phyloP scores from a whole-genome alignment of 2,797 vertebrate genomes.

The Scyliorhinus canicula region DNA sequence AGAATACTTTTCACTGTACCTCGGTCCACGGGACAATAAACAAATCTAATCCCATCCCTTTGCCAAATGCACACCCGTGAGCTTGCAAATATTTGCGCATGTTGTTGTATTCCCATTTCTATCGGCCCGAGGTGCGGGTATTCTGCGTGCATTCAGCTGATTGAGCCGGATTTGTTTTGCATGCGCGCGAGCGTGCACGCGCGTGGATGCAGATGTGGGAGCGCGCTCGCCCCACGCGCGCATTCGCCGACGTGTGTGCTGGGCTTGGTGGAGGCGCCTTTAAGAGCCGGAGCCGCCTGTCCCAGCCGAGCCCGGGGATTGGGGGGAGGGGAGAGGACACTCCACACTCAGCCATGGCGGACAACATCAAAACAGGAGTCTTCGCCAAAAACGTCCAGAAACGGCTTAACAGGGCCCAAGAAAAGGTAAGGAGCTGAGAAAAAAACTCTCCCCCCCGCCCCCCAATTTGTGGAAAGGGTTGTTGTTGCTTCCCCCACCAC shows the following conservation, averaged over 20 bases:
- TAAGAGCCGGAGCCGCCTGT: not conserved
- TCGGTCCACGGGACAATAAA: too few relatives aligned
- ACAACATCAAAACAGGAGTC: constrained; percentile 83
- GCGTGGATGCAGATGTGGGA: not conserved
- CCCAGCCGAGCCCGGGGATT: not conserved
- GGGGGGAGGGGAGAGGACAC: too few relatives aligned
- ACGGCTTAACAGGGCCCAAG: constrained; percentile 81
- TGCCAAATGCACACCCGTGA: not conserved
- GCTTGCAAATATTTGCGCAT: not conserved
- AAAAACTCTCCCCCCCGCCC: too few relatives aligned
- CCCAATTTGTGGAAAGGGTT: not conserved
- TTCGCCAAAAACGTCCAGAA: constrained; percentile 97
- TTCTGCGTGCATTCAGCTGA: not conserved
- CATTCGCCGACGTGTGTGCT: not conserved
- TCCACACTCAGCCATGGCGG: constrained; percentile 78
- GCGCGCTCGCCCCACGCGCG: too few relatives aligned
- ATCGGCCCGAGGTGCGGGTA: too few relatives aligned
- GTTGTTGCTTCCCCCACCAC: not conserved
- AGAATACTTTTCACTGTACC: too few relatives aligned
- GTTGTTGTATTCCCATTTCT: not conserved
- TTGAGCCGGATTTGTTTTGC: too few relatives aligned
- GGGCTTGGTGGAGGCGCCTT: not conserved
- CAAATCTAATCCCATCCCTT: too few relatives aligned
- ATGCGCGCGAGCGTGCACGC: not conserved
- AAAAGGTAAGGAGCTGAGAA: constrained; percentile 70